Conservation (phyloP, 2,113 vertebrate genomes). For the Paracanthobrama guichenoti region DNA sequence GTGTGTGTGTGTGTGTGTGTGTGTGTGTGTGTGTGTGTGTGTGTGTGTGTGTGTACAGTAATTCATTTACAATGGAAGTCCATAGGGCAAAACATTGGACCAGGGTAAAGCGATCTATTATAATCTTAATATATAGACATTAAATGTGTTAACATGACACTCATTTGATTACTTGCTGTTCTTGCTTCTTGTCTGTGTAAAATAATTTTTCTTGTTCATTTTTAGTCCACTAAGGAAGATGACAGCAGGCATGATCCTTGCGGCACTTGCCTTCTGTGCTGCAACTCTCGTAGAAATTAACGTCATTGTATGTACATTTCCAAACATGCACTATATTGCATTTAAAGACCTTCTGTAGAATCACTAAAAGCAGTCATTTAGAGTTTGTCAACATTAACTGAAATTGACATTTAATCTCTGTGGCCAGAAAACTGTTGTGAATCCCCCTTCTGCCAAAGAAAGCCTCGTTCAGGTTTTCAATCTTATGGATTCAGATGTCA, state of each 20-base stretch:
- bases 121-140: neutral
- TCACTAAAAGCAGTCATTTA: neutral
- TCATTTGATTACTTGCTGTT: neutral
- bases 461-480: slow-evolving; percentile 86
- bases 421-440: slow-evolving; percentile 82
- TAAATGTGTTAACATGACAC: neutral
- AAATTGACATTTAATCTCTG: slow-evolving; percentile 17
- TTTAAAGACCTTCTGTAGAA: neutral
- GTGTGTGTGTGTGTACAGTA: too few relatives aligned
- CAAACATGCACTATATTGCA: neutral
- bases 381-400: neutral
- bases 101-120: neutral
- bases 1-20: too few relatives aligned
- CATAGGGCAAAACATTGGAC: neutral
- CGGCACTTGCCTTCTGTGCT: slow-evolving; percentile 85
- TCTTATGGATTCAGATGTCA: slow-evolving; percentile 76
- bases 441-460: slow-evolving; percentile 69
- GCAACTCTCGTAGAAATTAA: slow-evolving; percentile 88
- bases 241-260: slow-evolving; percentile 90
- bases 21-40: too few relatives aligned
- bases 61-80: neutral
- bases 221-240: slow-evolving; percentile 90
- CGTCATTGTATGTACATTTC: slow-evolving; percentile 80
- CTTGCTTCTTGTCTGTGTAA: neutral
- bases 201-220: slow-evolving; percentile 52